Evolutionary conservation across 2,888 invertebrate genomes (phyloP).

Genomic region (Eurois occulta): DNA sequence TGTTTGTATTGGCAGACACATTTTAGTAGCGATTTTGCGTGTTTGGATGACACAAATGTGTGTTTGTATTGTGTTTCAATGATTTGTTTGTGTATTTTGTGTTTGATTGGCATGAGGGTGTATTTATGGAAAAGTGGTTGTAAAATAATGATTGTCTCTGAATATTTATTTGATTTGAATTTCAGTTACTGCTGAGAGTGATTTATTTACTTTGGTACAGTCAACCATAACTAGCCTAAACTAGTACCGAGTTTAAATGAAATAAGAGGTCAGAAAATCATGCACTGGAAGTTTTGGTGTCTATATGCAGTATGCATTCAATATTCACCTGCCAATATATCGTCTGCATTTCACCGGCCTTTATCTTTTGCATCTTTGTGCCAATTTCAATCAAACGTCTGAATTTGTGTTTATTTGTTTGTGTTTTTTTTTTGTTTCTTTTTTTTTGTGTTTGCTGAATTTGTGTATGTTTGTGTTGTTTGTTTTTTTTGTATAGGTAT

Average conservation of each 20-base stretch:
- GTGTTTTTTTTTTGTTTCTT: too few species aligned
- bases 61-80: slow-evolving; percentile 39
- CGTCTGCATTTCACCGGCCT: neutral
- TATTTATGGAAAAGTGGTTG: neutral
- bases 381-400: neutral
- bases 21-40: slow-evolving; percentile 35
- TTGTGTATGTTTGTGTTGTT: too few species aligned
- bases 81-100: slow-evolving; percentile 39
- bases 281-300: too few species aligned
- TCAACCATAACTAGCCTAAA: neutral
- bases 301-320: neutral
- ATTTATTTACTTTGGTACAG: neutral
- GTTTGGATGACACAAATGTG: slow-evolving; percentile 33
- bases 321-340: neutral
- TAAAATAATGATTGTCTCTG: neutral
- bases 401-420: too few species aligned
- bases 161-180: slow-evolving; percentile 17
- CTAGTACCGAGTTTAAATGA: neutral
- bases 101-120: slow-evolving; percentile 26
- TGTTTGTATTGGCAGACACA: slow-evolving; percentile 37
- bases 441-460: too few species aligned
- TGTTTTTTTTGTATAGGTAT: too few species aligned
- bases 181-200: neutral
- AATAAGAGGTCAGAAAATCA: too few species aligned
- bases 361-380: neutral